These are phyloP conservation scores for Pseudomyrmex concolor DNA, from an alignment of 1,140 invertebrate genomes.

Conservation along the genomic window DNA sequence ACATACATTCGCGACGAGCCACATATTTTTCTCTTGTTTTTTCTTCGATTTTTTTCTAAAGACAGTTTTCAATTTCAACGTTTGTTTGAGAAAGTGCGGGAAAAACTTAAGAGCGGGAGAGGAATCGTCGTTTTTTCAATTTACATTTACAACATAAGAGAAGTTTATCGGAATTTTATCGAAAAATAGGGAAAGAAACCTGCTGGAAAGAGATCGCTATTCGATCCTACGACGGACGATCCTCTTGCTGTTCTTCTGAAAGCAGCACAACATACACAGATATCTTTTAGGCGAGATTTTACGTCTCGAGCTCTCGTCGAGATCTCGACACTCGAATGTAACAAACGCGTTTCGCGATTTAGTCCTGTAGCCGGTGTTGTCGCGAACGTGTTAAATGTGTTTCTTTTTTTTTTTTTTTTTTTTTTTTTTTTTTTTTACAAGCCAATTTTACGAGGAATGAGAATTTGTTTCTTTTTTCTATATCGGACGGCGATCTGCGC, in stretches of 20 bases:
- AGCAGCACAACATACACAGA: neutral
- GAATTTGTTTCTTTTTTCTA: neutral
- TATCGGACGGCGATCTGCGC: neutral
- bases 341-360: neutral
- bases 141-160: no score
- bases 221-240: neutral
- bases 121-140: no score
- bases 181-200: neutral
- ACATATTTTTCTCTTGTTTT: neutral
- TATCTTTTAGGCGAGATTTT: conserved; percentile 25
- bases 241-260: conserved; percentile 4
- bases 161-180: no score
- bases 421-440: neutral
- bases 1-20: neutral
- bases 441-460: conserved; percentile 9
- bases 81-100: neutral
- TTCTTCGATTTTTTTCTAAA: neutral
- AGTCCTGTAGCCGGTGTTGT: no score
- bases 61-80: neutral
- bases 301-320: conserved; percentile 5
- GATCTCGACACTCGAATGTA: neutral
- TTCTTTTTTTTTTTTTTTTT: neutral
- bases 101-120: no score
- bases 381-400: no score
- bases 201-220: neutral